These are phyloP conservation scores for Minunthozetes semirufus DNA, from an alignment of 2,888 invertebrate species.

Conservation along the genomic window DNA sequence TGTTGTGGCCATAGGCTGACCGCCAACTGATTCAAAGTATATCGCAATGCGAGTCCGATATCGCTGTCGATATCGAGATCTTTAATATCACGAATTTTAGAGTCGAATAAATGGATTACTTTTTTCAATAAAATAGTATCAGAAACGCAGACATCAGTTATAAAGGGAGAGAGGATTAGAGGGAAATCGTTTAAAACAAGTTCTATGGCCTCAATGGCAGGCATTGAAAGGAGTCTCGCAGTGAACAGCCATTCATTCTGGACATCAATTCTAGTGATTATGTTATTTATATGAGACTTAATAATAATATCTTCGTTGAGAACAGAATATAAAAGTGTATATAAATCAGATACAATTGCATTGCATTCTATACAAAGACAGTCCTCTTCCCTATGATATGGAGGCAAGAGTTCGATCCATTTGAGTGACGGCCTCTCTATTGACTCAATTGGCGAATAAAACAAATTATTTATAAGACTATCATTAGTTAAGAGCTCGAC, in stretches of 20 bases:
- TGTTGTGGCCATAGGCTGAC: neutral
- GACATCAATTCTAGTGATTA: neutral
- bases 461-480: too few relatives aligned
- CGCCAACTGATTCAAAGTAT: conserved; percentile 12
- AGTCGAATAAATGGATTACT: neutral
- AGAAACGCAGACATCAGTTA: neutral
- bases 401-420: conserved; percentile 1
- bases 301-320: conserved; percentile 4
- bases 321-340: neutral
- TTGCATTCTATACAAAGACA: conserved; percentile 15
- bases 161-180: neutral
- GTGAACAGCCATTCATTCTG: conserved; percentile 14
- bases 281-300: neutral
- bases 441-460: neutral
- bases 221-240: conserved; percentile 5
- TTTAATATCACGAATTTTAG: neutral
- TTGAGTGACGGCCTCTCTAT: neutral
- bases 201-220: neutral
- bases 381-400: neutral
- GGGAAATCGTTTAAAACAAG: conserved; percentile 2
- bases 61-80: neutral
- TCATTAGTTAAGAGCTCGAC: neutral
- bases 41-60: neutral
- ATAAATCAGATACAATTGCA: neutral
- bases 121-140: neutral